Conservation (phyloP, 2,888 invertebrate species). For the Siphonodentalium dalli region DNA sequence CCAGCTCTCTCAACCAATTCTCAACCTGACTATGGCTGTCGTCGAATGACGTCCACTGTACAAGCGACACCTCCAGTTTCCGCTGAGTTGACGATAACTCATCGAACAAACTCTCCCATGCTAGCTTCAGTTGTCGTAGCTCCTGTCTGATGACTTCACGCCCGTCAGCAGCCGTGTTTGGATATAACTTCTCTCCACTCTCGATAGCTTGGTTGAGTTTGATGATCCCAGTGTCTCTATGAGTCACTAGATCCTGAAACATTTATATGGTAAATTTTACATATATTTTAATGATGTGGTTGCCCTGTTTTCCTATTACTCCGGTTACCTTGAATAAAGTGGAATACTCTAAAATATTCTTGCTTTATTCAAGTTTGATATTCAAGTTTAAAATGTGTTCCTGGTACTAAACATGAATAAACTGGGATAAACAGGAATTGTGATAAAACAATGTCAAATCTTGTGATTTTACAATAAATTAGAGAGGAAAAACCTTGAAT, state of each 20-base stretch:
- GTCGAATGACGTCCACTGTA: slow-evolving; percentile 93
- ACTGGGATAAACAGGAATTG: too few relatives aligned
- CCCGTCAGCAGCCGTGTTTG: slow-evolving; percentile 90
- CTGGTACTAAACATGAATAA: too few relatives aligned
- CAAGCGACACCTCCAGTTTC: slow-evolving; percentile 83
- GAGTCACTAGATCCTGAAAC: slow-evolving; percentile 69
- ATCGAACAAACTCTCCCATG: slow-evolving; percentile 88
- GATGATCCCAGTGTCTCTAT: slow-evolving; percentile 84
- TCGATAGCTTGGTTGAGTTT: slow-evolving; percentile 78
- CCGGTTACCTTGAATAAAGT: too few relatives aligned
- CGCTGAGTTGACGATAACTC: slow-evolving; percentile 84
- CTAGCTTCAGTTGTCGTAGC: slow-evolving; percentile 79
- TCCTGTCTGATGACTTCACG: slow-evolving; percentile 88
- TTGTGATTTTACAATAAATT: too few relatives aligned
- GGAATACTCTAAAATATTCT: neutral
- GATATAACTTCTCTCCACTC: slow-evolving; percentile 86
- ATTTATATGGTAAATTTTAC: too few relatives aligned
- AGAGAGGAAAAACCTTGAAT: too few relatives aligned
- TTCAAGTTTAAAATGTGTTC: neutral
- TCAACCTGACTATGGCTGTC: slow-evolving; percentile 82
- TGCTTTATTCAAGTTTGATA: too few relatives aligned
- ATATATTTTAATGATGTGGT: neutral
- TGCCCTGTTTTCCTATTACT: too few relatives aligned
- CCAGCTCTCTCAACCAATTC: slow-evolving; percentile 79
- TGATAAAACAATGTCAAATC: too few relatives aligned